Conservation (phyloP, 2,797 vertebrate genomes). For the Tachyglossus aculeatus region DNA sequence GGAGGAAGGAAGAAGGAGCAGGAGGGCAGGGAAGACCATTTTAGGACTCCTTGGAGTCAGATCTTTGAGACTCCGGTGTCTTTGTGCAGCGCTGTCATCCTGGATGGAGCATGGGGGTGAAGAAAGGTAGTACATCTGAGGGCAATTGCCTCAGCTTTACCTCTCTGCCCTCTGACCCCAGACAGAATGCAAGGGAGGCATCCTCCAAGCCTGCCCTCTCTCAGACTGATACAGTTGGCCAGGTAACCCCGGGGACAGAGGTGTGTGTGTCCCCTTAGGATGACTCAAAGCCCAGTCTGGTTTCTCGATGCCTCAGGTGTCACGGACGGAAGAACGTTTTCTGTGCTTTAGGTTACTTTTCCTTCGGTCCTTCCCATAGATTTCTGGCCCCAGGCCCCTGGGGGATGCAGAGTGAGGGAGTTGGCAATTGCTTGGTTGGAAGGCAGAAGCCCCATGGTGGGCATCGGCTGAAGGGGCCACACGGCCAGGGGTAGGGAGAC, state of each 20-base stretch:
- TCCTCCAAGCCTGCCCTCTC: neutral
- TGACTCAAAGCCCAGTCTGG: neutral
- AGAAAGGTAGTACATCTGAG: constrained; percentile 56
- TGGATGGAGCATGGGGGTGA: constrained; percentile 41
- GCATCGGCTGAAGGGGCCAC: constrained; percentile 14
- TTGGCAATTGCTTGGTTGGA: constrained; percentile 12
- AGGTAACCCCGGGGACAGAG: neutral
- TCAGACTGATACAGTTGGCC: too few relatives aligned
- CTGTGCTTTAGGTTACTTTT: constrained; percentile 70
- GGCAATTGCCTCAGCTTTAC: constrained; percentile 37
- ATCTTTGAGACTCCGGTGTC: constrained; percentile 11
- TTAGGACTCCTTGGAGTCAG: neutral
- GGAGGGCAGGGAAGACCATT: neutral
- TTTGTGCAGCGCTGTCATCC: constrained; percentile 42
- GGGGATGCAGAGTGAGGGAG: constrained; percentile 51
- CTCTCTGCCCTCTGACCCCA: too few relatives aligned
- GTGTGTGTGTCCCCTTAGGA: neutral
- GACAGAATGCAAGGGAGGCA: neutral
- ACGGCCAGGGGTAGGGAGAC: constrained; percentile 31
- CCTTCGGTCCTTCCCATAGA: constrained; percentile 39
- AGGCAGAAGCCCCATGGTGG: too few relatives aligned
- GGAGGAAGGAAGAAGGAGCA: neutral
- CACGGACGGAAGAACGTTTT: constrained; percentile 28
- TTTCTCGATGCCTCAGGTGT: constrained; percentile 13
- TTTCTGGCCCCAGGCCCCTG: constrained; percentile 45